phyloP scores from a whole-genome alignment of 2,797 vertebrate species.

The Spondyliosoma cantharus region DNA sequence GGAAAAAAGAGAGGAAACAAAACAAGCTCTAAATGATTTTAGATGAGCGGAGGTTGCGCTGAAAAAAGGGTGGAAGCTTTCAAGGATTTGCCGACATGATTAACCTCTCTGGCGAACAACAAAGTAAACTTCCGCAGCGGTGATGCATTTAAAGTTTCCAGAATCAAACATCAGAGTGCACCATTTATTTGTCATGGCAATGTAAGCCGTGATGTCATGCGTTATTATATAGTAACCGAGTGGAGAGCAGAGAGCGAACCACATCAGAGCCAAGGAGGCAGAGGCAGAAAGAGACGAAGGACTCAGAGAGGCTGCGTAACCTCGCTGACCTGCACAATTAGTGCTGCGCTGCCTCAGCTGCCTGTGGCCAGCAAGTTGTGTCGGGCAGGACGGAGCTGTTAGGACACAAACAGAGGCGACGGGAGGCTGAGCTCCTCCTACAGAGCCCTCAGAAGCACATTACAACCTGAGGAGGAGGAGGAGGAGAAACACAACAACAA shows the following conservation, averaged over 20 bases:
- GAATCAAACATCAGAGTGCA: conserved; percentile 37
- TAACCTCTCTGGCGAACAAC: conserved; percentile 41
- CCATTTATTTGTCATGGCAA: conserved; percentile 49
- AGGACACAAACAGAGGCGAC: conserved; percentile 57
- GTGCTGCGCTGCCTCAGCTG: conserved; percentile 47
- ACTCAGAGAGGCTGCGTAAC: conserved; percentile 50
- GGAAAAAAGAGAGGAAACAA: conserved; percentile 59
- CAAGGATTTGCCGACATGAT: conserved; percentile 49
- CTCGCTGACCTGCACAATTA: conserved; percentile 63
- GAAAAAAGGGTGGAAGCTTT: conserved; percentile 34
- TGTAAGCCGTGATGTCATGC: conserved; percentile 58
- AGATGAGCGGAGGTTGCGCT: conserved; percentile 63
- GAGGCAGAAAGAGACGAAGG: conserved; percentile 26
- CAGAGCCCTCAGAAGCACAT: conserved; percentile 36
- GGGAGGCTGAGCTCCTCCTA: conserved; percentile 44
- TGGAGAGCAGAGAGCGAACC: conserved; percentile 24
- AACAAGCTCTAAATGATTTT: conserved; percentile 75
- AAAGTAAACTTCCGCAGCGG: conserved; percentile 23
- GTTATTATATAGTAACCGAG: conserved; percentile 56
- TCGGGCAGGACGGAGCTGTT: conserved; percentile 38
- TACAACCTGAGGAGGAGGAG: conserved; percentile 45
- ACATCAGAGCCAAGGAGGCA: conserved; percentile 41
- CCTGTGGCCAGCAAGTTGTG: conserved; percentile 39
- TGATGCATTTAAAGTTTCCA: conserved; percentile 37
- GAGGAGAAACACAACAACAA: conserved; percentile 25